Percentiles rank a stretch among this genome's conserved stretches.
phyloP scores from a whole-genome alignment of 2,113 vertebrate species.

The Rhipidura dahli region DNA sequence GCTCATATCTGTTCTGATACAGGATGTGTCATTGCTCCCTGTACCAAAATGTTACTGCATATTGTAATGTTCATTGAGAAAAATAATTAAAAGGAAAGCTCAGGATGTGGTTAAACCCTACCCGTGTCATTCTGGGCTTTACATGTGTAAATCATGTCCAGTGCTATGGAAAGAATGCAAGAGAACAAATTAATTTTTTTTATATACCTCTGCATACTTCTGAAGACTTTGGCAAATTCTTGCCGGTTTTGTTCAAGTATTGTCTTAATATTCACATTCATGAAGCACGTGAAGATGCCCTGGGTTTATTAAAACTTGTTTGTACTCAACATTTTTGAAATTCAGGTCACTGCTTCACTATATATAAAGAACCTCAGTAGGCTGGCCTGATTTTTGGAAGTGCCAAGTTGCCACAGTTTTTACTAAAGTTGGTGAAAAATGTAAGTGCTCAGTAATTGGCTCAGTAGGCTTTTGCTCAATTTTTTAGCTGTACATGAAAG shows the following conservation, averaged over 20 bases:
- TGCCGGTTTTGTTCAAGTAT: neutral
- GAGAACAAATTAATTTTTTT: neutral
- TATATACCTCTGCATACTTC: neutral
- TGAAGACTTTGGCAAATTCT: neutral
- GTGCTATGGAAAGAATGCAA: neutral
- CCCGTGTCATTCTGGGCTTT: neutral
- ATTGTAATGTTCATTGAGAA: constrained; percentile 25
- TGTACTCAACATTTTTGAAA: neutral
- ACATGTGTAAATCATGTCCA: neutral
- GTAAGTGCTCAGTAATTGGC: neutral
- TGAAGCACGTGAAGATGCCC: neutral
- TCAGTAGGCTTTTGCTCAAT: neutral
- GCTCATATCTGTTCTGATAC: constrained; percentile 30
- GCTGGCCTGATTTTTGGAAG: constrained; percentile 12
- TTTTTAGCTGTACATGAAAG: neutral
- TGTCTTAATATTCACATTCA: neutral
- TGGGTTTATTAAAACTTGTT: neutral
- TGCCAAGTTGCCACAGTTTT: neutral
- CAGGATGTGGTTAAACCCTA: constrained; percentile 7
- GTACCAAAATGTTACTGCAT: constrained; percentile 9
- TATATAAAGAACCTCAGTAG: neutral
- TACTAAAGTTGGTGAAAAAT: neutral
- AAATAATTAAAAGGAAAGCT: constrained; percentile 7
- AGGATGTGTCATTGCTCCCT: constrained; percentile 33
- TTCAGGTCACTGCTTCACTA: neutral